phyloP scores from a whole-genome alignment of 2,113 vertebrate genomes.

The Sturnira hondurensis region DNA sequence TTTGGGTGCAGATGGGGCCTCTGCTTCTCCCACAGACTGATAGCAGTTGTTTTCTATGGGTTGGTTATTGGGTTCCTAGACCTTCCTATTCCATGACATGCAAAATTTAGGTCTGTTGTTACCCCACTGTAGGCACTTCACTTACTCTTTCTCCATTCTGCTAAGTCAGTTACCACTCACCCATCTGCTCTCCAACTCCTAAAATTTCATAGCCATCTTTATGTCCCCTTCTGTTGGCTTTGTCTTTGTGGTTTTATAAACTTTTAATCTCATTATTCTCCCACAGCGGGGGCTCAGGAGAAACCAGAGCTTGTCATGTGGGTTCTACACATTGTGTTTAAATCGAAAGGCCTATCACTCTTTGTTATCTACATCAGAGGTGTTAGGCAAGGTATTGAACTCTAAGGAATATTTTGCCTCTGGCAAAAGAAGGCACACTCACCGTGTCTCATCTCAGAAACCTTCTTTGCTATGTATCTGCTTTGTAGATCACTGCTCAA shows the following conservation, averaged over 20 bases:
- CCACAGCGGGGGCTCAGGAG: not conserved
- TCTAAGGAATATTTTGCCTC: not conserved
- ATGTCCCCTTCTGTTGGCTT: not conserved
- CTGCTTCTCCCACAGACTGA: no score
- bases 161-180: rapidly evolving
- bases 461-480: not conserved
- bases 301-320: rapidly evolving
- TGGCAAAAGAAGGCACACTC: not conserved
- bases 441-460: not conserved
- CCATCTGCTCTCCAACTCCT: not conserved
- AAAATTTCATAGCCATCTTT: not conserved
- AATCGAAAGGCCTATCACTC: not conserved
- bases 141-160: not conserved
- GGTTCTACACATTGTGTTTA: not conserved
- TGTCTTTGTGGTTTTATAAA: not conserved
- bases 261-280: not conserved
- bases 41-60: rapidly evolving
- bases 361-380: not conserved
- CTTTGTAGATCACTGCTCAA: not conserved
- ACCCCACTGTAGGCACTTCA: not conserved
- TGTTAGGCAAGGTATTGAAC: not conserved
- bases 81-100: rapidly evolving
- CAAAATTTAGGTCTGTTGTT: not conserved
- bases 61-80: rapidly evolving
- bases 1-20: rapidly evolving